These are phyloP conservation scores for Cephonodes hylas DNA, from an alignment of 2,888 invertebrate genomes.

Conservation along the genomic window DNA sequence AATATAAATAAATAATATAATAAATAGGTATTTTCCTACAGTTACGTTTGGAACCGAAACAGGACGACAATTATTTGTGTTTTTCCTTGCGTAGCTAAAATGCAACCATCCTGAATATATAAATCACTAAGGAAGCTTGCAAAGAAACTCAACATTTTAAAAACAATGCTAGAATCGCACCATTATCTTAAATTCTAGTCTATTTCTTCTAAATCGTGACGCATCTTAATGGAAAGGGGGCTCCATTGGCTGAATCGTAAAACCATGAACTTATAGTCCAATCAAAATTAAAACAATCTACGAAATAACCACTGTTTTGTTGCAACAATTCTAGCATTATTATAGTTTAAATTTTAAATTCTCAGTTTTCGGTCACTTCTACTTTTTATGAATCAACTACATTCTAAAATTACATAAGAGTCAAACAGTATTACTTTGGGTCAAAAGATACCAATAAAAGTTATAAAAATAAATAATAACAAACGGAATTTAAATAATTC, in stretches of 20 bases:
- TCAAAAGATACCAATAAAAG: neutral
- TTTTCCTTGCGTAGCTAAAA: neutral
- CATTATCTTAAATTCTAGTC: neutral
- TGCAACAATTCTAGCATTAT: neutral
- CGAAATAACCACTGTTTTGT: neutral
- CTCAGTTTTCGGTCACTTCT: constrained; percentile 1
- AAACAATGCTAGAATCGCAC: constrained; percentile 5
- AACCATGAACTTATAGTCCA: too few relatives aligned
- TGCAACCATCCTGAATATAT: constrained; percentile 8
- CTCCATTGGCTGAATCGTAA: too few relatives aligned
- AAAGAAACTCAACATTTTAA: constrained; percentile 8
- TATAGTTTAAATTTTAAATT: neutral
- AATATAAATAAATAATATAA: constrained; percentile 20
- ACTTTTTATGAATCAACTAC: neutral
- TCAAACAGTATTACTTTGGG: constrained; percentile 7
- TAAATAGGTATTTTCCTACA: constrained; percentile 10
- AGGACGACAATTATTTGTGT: constrained; percentile 15
- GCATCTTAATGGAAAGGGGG: too few relatives aligned
- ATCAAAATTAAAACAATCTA: neutral
- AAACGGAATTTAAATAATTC: too few relatives aligned
- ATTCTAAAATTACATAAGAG: neutral
- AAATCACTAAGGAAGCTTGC: constrained; percentile 13
- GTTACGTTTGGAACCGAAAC: constrained; percentile 16
- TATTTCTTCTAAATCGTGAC: too few relatives aligned
- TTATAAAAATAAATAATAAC: neutral